Percentiles rank a stretch among this genome's conserved stretches.
These are phyloP conservation scores for Archips crataeganus DNA, from an alignment of 2,888 invertebrate species.

Conservation along the genomic window DNA sequence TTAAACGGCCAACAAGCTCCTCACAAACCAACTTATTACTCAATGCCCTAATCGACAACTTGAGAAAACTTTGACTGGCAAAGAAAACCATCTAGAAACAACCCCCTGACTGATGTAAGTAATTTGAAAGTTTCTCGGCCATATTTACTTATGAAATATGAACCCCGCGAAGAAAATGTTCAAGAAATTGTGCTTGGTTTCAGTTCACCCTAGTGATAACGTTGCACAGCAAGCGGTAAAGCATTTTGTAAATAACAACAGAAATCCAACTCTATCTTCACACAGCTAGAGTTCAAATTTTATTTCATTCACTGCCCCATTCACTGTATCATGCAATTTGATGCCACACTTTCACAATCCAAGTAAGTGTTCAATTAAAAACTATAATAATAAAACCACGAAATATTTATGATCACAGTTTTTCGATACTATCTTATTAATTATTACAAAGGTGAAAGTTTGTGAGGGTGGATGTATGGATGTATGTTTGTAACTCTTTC, in stretches of 20 bases:
- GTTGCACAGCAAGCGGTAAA: neutral
- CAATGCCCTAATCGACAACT: conserved; percentile 34
- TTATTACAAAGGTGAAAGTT: no score
- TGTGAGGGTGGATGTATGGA: no score
- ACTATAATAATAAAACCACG: no score
- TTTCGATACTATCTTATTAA: no score
- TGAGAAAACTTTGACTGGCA: conserved; percentile 30
- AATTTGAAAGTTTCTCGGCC: conserved; percentile 6
- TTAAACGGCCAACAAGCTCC: neutral
- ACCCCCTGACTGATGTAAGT: conserved; percentile 1
- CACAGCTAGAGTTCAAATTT: neutral
- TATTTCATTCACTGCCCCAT: neutral
- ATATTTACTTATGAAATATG: conserved; percentile 17
- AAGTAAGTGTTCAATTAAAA: neutral
- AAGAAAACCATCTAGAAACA: conserved; percentile 36
- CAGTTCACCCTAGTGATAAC: neutral
- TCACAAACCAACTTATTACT: conserved; percentile 10
- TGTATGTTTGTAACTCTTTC: no score
- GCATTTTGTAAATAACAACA: neutral
- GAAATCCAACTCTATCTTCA: neutral
- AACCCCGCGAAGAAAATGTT: conserved; percentile 2
- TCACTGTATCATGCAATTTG: neutral
- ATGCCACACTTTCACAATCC: neutral
- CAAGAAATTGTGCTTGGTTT: conserved; percentile 4
- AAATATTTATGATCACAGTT: no score